A percentile compares a stretch with the other conserved stretches of the same genome.
These are phyloP conservation scores for Dione juno DNA, from an alignment of 2,888 invertebrate genomes.

Conservation along the genomic window DNA sequence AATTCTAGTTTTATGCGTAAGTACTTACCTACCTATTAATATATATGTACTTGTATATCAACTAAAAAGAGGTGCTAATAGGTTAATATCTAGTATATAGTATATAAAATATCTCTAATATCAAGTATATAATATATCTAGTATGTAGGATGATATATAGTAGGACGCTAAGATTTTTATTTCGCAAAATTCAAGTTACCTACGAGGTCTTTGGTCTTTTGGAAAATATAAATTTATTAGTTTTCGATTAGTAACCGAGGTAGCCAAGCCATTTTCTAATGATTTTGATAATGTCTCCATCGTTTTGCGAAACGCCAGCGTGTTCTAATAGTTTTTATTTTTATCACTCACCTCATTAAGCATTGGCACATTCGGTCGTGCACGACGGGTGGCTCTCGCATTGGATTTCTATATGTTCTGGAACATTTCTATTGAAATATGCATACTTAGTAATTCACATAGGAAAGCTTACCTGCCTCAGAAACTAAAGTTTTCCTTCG, in stretches of 20 bases:
- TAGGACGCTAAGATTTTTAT: too few species aligned
- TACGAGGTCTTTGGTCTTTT: not conserved
- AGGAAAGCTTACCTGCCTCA: slow-evolving; percentile 30
- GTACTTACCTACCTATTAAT: too few species aligned
- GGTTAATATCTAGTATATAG: too few species aligned
- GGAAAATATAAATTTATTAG: not conserved
- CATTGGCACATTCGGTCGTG: slow-evolving; percentile 22
- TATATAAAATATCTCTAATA: too few species aligned
- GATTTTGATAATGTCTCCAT: not conserved
- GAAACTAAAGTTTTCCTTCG: slow-evolving; percentile 84
- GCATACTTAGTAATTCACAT: not conserved
- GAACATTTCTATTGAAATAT: slow-evolving; percentile 3
- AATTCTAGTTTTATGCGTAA: not conserved
- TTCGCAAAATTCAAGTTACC: too few species aligned
- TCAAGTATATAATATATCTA: too few species aligned
- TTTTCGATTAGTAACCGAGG: not conserved
- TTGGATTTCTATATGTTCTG: not conserved
- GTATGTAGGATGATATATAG: too few species aligned
- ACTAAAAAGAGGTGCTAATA: not conserved
- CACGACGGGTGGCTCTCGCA: slow-evolving; percentile 2
- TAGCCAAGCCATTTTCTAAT: not conserved
- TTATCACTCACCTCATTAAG: slow-evolving; percentile 30
- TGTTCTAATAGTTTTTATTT: slow-evolving; percentile 23
- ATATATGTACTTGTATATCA: not conserved
- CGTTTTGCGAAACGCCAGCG: slow-evolving; percentile 10